phyloP scores from a whole-genome alignment of 1,140 invertebrate genomes.

The Drosophila tropicalis region DNA sequence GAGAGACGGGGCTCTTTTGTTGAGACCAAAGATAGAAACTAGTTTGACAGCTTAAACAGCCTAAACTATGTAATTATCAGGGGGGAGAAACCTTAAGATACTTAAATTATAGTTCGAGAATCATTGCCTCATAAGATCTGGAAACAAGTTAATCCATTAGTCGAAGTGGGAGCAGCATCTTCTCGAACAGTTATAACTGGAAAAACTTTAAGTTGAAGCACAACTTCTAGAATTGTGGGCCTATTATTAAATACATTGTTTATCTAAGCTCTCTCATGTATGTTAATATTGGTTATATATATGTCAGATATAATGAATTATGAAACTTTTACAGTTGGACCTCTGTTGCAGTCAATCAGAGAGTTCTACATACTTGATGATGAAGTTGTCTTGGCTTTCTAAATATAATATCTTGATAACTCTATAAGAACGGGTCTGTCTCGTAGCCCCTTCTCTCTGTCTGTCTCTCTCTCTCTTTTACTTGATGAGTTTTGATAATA shows the following conservation, averaged over 20 bases:
- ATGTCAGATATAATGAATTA: constrained; percentile 57
- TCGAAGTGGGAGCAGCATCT: constrained; percentile 30
- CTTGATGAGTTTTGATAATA: too few relatives aligned
- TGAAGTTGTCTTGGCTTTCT: constrained; percentile 54
- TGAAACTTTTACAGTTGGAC: constrained; percentile 52
- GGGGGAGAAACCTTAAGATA: constrained; percentile 20
- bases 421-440: constrained; percentile 8
- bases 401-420: constrained; percentile 44
- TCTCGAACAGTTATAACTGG: constrained; percentile 60
- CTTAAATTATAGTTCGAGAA: constrained; percentile 59
- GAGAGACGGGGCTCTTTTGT: constrained; percentile 6
- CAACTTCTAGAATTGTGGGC: constrained; percentile 25
- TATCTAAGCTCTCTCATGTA: constrained; percentile 51
- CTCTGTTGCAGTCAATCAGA: constrained; percentile 5
- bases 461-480: too few relatives aligned
- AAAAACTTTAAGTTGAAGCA: constrained; percentile 37
- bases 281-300: constrained; percentile 73
- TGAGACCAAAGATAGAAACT: constrained; percentile 35
- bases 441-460: too few relatives aligned
- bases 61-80: constrained; percentile 62
- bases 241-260: constrained; percentile 74
- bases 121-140: constrained; percentile 58
- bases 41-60: constrained; percentile 44
- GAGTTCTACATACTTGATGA: constrained; percentile 9
- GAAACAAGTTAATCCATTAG: constrained; percentile 81